These are phyloP conservation scores for Pipistrellus nathusii DNA, from an alignment of 2,797 vertebrate genomes.

Conservation along the genomic window DNA sequence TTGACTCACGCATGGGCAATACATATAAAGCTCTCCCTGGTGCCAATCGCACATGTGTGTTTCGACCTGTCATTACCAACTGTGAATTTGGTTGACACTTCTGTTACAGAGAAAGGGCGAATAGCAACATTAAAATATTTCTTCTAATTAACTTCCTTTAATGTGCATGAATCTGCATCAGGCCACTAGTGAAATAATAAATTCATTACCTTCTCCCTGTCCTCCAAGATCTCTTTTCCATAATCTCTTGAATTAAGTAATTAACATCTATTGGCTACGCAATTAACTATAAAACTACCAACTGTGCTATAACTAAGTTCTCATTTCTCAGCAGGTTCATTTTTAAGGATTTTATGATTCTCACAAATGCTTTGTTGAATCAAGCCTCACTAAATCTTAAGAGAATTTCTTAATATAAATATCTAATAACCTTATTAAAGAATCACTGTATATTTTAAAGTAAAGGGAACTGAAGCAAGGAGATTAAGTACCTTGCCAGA, in stretches of 20 bases:
- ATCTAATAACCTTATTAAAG: conserved; percentile 29
- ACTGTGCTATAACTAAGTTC: conserved; percentile 18
- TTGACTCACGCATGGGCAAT: no score
- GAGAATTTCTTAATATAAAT: conserved; percentile 55
- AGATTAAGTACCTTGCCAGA: conserved; percentile 31
- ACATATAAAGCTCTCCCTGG: no score
- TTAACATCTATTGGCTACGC: background rate
- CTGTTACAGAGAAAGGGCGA: no score
- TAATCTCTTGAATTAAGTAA: conserved; percentile 32
- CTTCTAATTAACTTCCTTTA: no score
- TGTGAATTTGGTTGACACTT: no score
- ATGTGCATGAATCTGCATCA: no score
- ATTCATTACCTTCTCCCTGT: background rate
- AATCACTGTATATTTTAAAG: conserved; percentile 14
- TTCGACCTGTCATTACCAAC: no score
- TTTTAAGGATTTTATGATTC: conserved; percentile 43
- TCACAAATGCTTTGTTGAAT: conserved; percentile 13
- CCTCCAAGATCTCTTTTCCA: background rate
- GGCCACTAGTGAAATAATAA: background rate
- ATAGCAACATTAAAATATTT: no score
- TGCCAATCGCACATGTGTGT: no score
- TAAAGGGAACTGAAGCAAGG: conserved; percentile 34
- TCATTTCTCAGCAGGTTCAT: conserved; percentile 45
- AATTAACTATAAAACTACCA: conserved; percentile 6
- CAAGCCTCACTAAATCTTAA: conserved; percentile 16